Evolutionary conservation across 2,888 invertebrate genomes (phyloP).

Genomic region (Phortica magna): DNA sequence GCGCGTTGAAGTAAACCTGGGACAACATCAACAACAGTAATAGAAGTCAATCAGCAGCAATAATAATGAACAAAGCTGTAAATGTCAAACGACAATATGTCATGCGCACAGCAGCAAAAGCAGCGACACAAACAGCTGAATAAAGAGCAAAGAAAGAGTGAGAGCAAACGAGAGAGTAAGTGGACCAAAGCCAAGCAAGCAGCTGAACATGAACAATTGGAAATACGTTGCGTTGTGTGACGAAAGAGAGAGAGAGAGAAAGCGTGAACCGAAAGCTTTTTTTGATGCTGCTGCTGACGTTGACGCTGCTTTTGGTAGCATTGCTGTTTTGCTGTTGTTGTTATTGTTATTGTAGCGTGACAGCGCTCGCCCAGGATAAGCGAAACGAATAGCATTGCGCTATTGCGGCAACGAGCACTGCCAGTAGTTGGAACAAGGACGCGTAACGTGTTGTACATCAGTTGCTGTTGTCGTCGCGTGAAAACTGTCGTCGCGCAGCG

Average conservation of each 20-base stretch:
- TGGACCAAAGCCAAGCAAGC: neutral
- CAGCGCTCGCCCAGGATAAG: conserved; percentile 73
- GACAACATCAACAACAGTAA: conserved; percentile 5
- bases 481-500: conserved; percentile 41
- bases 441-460: conserved; percentile 71
- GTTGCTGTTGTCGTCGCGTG: conserved; percentile 49
- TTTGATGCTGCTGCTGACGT: conserved; percentile 50
- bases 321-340: conserved; percentile 36
- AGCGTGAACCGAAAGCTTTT: conserved; percentile 55
- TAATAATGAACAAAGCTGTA: neutral
- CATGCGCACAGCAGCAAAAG: too few species aligned
- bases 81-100: neutral
- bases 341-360: conserved; percentile 52
- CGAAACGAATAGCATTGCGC: conserved; percentile 46
- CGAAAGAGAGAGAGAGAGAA: conserved; percentile 13
- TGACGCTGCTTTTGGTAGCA: conserved; percentile 35
- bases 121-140: too few species aligned
- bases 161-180: conserved; percentile 29
- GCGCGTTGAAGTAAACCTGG: conserved; percentile 31
- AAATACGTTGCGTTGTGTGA: neutral
- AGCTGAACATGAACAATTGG: neutral
- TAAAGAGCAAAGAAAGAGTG: too few species aligned
- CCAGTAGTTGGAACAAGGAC: conserved; percentile 77
- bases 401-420: conserved; percentile 55
- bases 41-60: neutral